A percentile compares a stretch with the other conserved stretches of the same genome.
Evolutionary conservation across 30 jellyfish, hydroid and myxozoan genomes (phyloP).

Genomic region (Aurelia coerulea): DNA sequence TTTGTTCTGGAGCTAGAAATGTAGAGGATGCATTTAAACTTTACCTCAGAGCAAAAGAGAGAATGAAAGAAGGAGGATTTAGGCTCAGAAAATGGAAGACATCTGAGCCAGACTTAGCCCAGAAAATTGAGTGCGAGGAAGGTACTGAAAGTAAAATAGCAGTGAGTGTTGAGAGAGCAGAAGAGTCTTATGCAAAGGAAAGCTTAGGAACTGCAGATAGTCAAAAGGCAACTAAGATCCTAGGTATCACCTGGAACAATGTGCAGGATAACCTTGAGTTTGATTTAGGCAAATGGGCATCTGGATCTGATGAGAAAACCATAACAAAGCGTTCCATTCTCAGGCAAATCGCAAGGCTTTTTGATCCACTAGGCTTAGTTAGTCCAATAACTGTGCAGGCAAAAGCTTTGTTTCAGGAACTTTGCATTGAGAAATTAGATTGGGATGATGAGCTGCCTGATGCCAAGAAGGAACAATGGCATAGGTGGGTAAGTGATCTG

Average conservation of each 20-base stretch:
- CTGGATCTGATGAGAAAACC: neutral
- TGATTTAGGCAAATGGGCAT: neutral
- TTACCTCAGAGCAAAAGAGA: constrained; percentile 7
- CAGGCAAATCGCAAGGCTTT: constrained; percentile 2
- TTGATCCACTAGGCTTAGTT: constrained; percentile 43
- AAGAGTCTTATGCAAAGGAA: too few species aligned
- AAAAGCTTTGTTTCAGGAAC: constrained; percentile 20
- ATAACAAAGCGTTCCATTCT: constrained; percentile 5
- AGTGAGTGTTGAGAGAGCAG: too few species aligned
- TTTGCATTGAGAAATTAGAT: constrained; percentile 12
- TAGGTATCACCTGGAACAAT: neutral
- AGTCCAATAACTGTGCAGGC: constrained; percentile 25
- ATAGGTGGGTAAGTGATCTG: constrained; percentile 2
- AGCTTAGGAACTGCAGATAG: too few species aligned
- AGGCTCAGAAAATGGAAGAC: neutral
- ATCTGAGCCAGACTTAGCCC: neutral
- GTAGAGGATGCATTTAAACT: constrained; percentile 1
- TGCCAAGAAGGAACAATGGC: neutral
- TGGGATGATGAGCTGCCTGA: constrained; percentile 40
- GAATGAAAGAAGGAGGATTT: neutral
- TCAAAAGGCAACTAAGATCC: neutral
- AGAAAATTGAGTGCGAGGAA: neutral
- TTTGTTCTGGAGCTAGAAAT: neutral
- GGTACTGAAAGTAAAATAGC: neutral
- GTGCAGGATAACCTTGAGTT: neutral